Base-by-base conservation (phyloP, 2,797 vertebrate species). In the Bradypus variegatus region DNA sequence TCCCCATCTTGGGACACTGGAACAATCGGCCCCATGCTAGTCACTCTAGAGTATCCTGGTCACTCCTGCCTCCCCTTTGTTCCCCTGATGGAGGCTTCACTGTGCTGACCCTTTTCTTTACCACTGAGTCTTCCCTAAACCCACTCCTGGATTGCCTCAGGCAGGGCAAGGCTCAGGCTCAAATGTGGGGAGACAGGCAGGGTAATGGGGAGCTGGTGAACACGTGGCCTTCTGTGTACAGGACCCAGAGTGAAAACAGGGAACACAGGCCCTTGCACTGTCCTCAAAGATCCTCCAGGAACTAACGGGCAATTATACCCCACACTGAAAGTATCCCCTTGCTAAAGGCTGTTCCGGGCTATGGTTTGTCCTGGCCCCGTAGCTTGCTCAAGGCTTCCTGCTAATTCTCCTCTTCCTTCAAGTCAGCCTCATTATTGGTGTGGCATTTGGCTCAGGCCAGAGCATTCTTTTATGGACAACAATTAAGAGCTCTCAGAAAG, bases 401-500 rank as follows among this genome's bases (percentile, higher is more conserved):
- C 75, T 95, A 90, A 94, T 92, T 92, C 82, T 86, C 83, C 21
- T 86, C 72, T 82, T 90, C 48, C 2, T 80, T 93, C 58, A 55
- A 76, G 90, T 73, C 75, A 65, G 73, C 67, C 65, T 77, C 81
- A 55, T 79, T 65, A 81, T 33, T 2, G 1, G 16, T 19, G 84
- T 48, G 25, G 50, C 53, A 65, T 75, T 94, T 69, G 77, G 95
- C 75, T 31, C 27, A 88, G 81, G 73, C 79, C 15, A 75, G 70
- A 78, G 48, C 69, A 58, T 86, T 89, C 78, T 91, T 86, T 95
- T 75, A 89, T 18, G 90, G 83, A 91, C 50, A 76, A 88, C 65
- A 94, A 84, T 93, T 93, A 94, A 88, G 81, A 92, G 94, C 90
- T 88, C 78, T 94, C 89, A 81, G 86, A 93, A 93, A 95, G 81